Evolutionary conservation across 2,797 vertebrate species (phyloP).

Genomic region (Acomys russatus): DNA sequence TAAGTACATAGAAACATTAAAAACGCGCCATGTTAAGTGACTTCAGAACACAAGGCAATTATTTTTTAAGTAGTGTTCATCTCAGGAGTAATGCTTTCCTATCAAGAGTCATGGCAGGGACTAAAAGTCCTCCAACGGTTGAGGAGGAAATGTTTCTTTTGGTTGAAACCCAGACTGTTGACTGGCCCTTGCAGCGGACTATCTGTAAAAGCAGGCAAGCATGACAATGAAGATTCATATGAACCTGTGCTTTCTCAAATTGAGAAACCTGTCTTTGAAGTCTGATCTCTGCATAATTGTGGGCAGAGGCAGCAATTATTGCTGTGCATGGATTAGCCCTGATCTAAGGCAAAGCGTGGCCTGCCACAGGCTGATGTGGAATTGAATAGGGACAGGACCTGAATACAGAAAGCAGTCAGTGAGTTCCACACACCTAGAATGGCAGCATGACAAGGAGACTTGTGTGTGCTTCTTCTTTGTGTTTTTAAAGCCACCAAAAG

Average conservation of each 20-base stretch:
- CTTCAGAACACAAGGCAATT: not conserved
- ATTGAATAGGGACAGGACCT: slow-evolving; percentile 27
- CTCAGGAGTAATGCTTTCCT: slow-evolving; percentile 18
- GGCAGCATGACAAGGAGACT: not conserved
- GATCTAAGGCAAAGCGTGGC: not conserved
- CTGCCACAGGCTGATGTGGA: not conserved
- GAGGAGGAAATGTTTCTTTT: not conserved
- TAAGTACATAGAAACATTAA: not conserved
- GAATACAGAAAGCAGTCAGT: slow-evolving; percentile 23
- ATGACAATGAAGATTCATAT: not conserved
- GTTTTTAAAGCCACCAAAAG: not conserved
- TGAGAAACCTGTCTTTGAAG: slow-evolving; percentile 58
- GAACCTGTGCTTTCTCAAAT: slow-evolving; percentile 39
- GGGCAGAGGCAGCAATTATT: slow-evolving; percentile 22
- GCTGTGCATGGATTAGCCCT: not conserved
- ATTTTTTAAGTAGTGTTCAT: slow-evolving; percentile 8
- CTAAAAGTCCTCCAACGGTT: not conserved
- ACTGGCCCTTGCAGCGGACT: not conserved
- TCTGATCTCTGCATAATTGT: slow-evolving; percentile 67
- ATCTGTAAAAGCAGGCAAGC: slow-evolving; percentile 33
- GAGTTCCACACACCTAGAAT: not conserved
- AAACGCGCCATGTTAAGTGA: not conserved
- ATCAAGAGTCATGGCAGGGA: not conserved
- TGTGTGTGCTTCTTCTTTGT: too few species aligned
- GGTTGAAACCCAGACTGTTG: not conserved